A percentile compares a stretch with the other conserved stretches of the same genome.
phyloP scores from a whole-genome alignment of 1,140 invertebrate genomes.

The Prorops nasuta region DNA sequence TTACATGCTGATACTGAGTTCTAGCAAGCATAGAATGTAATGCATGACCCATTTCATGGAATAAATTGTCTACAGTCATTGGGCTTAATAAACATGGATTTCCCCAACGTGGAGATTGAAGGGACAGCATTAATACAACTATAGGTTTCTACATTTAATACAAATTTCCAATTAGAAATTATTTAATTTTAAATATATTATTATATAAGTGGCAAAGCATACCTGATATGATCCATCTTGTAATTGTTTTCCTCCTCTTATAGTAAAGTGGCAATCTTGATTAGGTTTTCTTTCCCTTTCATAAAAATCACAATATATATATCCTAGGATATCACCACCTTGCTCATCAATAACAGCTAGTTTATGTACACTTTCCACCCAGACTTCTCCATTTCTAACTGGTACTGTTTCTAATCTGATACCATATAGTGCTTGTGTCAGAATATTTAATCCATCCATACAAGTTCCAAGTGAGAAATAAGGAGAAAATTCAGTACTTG shows the following conservation, averaged over 20 bases:
- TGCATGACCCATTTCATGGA: constrained; percentile 99
- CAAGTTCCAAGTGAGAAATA: constrained; percentile 94
- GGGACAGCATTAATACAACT: constrained; percentile 91
- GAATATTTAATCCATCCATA: constrained; percentile 91
- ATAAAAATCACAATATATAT: constrained; percentile 98
- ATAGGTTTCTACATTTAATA: constrained; percentile 72
- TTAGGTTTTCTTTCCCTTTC: constrained; percentile 85
- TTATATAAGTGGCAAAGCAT: constrained; percentile 8
- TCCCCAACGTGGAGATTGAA: constrained; percentile 71
- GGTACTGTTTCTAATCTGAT: constrained; percentile 72
- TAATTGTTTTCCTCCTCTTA: constrained; percentile 84
- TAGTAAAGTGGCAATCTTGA: constrained; percentile 99
- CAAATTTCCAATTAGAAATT: constrained; percentile 8
- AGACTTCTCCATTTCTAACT: constrained; percentile 71
- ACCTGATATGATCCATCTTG: constrained; percentile 83
- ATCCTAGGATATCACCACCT: constrained; percentile 79
- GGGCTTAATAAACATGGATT: constrained; percentile 80
- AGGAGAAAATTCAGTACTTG: constrained; percentile 70
- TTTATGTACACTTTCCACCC: constrained; percentile 87
- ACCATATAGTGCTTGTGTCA: constrained; percentile 79
- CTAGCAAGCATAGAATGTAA: constrained; percentile 98
- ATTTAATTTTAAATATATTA: background rate
- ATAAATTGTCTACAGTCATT: constrained; percentile 90
- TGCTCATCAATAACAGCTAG: constrained; percentile 76
- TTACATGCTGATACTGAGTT: constrained; percentile 95